Percentiles rank a stretch among this genome's conserved stretches.
Conservation (phyloP, 2,113 vertebrate species). For the Octodon degus region DNA sequence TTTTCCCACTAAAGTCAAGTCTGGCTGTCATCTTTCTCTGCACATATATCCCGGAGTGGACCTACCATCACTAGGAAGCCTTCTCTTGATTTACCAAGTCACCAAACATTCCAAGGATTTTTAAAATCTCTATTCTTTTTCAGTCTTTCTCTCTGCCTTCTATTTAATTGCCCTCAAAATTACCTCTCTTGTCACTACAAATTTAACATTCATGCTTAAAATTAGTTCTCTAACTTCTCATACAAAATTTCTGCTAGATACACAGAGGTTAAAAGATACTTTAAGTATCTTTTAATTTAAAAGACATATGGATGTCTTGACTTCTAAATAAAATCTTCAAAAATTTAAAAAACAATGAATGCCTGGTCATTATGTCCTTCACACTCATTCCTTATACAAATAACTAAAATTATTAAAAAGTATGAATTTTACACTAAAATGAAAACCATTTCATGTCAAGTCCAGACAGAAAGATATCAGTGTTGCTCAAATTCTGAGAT, state of each 20-base stretch:
- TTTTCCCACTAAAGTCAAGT: background rate
- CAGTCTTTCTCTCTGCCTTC: background rate
- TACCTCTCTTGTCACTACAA: background rate
- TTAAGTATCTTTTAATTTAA: constrained; percentile 1
- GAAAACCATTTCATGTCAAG: background rate
- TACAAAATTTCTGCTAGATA: background rate
- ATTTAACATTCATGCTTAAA: background rate
- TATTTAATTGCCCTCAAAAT: background rate
- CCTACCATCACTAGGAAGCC: background rate
- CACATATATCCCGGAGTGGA: background rate
- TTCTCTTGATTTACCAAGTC: background rate
- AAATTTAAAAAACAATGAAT: background rate
- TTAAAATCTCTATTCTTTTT: background rate
- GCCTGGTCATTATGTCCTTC: background rate
- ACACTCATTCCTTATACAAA: background rate
- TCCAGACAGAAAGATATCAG: background rate
- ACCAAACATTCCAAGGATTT: background rate
- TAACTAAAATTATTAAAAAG: constrained; percentile 26
- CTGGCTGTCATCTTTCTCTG: background rate
- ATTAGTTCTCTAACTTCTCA: background rate
- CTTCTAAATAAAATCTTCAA: background rate
- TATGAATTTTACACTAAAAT: background rate
- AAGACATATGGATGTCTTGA: background rate
- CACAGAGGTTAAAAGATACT: background rate
- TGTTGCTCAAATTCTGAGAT: constrained; percentile 32